These are phyloP conservation scores for Panurus biarmicus DNA, from an alignment of 2,113 vertebrate genomes.

Conservation along the genomic window DNA sequence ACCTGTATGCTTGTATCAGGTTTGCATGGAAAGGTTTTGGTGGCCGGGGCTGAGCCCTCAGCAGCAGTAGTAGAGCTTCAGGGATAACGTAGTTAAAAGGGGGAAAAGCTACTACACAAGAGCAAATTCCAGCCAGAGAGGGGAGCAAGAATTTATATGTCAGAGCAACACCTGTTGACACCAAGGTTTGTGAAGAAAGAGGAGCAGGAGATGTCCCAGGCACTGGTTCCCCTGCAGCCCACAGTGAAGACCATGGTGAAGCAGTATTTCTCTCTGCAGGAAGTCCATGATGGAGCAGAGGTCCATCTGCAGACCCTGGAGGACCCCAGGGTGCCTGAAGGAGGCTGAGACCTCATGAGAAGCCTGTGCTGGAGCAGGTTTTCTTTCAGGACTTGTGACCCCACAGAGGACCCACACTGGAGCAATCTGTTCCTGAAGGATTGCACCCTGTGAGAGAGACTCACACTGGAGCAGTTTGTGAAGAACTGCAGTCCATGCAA, in stretches of 20 bases:
- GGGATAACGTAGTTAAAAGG: not conserved
- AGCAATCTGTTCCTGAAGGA: not conserved
- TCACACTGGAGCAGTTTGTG: not conserved
- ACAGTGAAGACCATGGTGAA: not conserved
- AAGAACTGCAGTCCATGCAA: not conserved
- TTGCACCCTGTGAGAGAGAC: not conserved
- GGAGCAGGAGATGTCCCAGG: not conserved
- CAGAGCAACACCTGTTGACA: not conserved
- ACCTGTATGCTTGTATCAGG: rapidly evolving
- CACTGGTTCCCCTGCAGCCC: not conserved
- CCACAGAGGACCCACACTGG: too few species aligned
- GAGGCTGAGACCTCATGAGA: not conserved
- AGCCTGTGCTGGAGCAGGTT: not conserved
- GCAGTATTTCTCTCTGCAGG: not conserved
- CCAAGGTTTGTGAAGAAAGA: not conserved
- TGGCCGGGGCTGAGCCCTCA: not conserved
- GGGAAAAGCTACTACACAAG: not conserved
- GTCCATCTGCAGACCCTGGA: not conserved
- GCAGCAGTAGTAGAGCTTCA: not conserved
- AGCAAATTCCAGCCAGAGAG: not conserved
- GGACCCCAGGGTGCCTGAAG: not conserved
- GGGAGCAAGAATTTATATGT: not conserved
- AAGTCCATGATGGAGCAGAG: not conserved
- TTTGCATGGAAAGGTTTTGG: not conserved
- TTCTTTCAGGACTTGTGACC: not conserved